Evolutionary conservation across 2,888 invertebrate genomes (phyloP).

Genomic region (Cheilosia variabilis): DNA sequence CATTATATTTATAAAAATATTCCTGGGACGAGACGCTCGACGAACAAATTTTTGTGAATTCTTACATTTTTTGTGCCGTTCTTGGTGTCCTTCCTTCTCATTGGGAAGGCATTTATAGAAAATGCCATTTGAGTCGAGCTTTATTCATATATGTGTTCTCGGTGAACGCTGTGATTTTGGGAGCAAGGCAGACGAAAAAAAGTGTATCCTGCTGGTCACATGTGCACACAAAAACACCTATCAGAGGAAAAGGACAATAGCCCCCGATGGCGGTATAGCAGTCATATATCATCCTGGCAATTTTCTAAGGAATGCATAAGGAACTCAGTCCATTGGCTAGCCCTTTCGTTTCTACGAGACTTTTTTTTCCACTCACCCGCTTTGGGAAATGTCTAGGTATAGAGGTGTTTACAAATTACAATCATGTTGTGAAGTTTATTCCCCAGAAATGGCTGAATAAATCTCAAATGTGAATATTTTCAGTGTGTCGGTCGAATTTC

Average conservation of each 20-base stretch:
- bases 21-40: slow-evolving; percentile 53
- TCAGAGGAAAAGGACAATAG: slow-evolving; percentile 53
- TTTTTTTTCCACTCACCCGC: background rate
- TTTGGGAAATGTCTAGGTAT: background rate
- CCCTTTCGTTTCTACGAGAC: slow-evolving; percentile 28
- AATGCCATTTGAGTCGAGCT: slow-evolving; percentile 66
- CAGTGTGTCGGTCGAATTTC: slow-evolving; percentile 47
- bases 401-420: background rate
- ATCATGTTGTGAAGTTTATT: background rate
- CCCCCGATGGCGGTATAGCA: slow-evolving; percentile 55
- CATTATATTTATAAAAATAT: slow-evolving; percentile 69
- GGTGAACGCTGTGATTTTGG: slow-evolving; percentile 61
- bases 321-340: slow-evolving; percentile 49
- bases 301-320: slow-evolving; percentile 69
- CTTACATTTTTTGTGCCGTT: slow-evolving; percentile 15
- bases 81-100: slow-evolving; percentile 44
- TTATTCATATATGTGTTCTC: slow-evolving; percentile 55
- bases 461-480: slow-evolving; percentile 63
- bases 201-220: slow-evolving; percentile 44
- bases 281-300: slow-evolving; percentile 67
- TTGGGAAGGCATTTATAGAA: slow-evolving; percentile 64
- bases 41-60: slow-evolving; percentile 35
- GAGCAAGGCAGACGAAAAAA: slow-evolving; percentile 27
- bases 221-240: slow-evolving; percentile 50
- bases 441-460: slow-evolving; percentile 40